These are phyloP conservation scores for Notolabrus celidotus DNA, from an alignment of 2,797 vertebrate genomes.

Conservation along the genomic window DNA sequence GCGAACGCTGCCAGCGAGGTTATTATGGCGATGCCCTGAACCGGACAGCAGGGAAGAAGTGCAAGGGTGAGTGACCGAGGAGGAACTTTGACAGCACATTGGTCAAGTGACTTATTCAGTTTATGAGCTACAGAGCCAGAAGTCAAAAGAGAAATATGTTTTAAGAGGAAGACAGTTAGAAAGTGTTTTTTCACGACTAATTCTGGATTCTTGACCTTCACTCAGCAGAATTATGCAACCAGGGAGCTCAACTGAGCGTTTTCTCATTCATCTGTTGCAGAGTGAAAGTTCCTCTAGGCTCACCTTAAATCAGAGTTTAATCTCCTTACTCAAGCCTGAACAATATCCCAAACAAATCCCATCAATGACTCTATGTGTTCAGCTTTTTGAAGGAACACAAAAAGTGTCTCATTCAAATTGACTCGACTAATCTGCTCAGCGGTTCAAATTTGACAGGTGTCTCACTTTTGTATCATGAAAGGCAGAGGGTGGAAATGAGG, in stretches of 20 bases:
- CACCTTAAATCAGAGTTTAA: not conserved
- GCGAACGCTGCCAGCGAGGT: conserved; percentile 85
- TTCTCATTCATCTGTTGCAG: not conserved
- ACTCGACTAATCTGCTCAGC: conserved; percentile 26
- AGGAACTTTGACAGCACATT: not conserved
- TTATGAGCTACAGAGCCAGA: not conserved
- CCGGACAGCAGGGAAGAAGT: conserved; percentile 76
- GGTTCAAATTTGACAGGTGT: conserved; percentile 29
- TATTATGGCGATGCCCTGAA: conserved; percentile 88
- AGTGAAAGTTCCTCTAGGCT: not conserved
- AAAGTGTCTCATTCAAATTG: conserved; percentile 33
- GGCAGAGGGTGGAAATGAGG: conserved; percentile 28
- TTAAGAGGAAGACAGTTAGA: too few species aligned
- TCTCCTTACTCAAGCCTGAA: not conserved
- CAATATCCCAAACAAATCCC: conserved; percentile 18
- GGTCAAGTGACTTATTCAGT: not conserved
- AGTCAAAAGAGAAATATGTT: not conserved
- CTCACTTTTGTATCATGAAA: conserved; percentile 35
- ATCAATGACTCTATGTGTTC: conserved; percentile 16
- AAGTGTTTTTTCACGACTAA: not conserved
- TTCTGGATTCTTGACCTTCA: not conserved
- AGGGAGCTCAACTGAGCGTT: not conserved
- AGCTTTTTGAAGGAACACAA: conserved; percentile 9
- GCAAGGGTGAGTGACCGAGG: conserved; percentile 84
- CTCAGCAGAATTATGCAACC: not conserved